phyloP scores from a whole-genome alignment of 2,888 invertebrate species.

The Watsonalla binaria region DNA sequence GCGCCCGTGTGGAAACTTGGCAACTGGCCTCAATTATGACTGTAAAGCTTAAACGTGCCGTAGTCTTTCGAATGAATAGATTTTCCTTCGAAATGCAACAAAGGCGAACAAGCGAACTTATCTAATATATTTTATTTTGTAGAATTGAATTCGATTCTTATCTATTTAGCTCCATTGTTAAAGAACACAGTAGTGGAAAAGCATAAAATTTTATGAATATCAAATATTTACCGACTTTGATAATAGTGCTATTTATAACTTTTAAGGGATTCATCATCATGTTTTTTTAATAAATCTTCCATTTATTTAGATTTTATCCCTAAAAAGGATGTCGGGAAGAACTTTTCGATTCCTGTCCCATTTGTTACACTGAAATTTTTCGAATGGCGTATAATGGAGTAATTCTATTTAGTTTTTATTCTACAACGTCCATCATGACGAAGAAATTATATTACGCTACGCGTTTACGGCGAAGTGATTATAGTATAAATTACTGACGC shows the following conservation, averaged over 20 bases:
- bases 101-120: slow-evolving; percentile 16
- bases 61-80: slow-evolving; percentile 39
- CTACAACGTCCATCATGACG: slow-evolving; percentile 5
- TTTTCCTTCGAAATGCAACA: slow-evolving; percentile 5
- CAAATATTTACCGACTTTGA: too few relatives aligned
- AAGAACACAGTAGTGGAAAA: neutral
- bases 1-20: slow-evolving; percentile 45
- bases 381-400: neutral
- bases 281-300: too few relatives aligned
- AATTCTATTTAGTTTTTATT: neutral
- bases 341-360: too few relatives aligned
- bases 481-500: slow-evolving; percentile 10
- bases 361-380: too few relatives aligned
- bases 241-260: too few relatives aligned
- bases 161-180: neutral
- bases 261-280: too few relatives aligned
- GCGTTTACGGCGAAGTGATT: slow-evolving; percentile 12
- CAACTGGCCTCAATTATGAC: slow-evolving; percentile 37
- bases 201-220: neutral
- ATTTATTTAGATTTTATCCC: too few relatives aligned
- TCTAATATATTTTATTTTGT: slow-evolving; percentile 21
- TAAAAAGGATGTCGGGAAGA: too few relatives aligned
- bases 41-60: slow-evolving; percentile 42
- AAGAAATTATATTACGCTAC: slow-evolving; percentile 13
- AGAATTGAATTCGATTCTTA: slow-evolving; percentile 20